Evolutionary conservation across 2,797 vertebrate genomes (phyloP).

Genomic region (Alectoris magna): DNA sequence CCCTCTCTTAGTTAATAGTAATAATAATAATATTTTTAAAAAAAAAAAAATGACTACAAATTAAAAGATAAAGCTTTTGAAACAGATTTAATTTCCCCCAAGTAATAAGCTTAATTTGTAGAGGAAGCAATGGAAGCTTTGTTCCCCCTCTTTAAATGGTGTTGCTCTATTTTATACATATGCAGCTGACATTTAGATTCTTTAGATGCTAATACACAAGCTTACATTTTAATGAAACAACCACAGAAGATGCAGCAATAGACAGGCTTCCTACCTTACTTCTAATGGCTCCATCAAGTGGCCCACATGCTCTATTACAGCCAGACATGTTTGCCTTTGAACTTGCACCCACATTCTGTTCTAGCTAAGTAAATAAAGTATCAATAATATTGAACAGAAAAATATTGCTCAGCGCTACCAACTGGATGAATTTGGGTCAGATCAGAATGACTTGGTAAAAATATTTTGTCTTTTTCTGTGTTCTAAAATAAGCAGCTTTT

Average conservation of each 20-base stretch:
- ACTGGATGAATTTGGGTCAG: neutral
- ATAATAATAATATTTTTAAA: too few species aligned
- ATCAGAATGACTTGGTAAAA: conserved; percentile 21
- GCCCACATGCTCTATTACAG: neutral
- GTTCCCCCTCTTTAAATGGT: neutral
- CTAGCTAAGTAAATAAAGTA: neutral
- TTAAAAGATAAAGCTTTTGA: neutral
- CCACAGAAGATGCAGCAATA: too few species aligned
- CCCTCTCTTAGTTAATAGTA: neutral
- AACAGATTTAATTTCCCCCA: neutral
- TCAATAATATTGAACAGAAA: neutral
- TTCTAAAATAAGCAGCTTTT: conserved; percentile 11
- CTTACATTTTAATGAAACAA: neutral
- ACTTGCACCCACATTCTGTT: neutral
- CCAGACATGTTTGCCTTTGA: neutral
- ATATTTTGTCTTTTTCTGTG: neutral
- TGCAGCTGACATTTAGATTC: neutral
- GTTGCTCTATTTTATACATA: neutral
- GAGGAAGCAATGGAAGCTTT: neutral
- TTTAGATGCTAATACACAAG: neutral
- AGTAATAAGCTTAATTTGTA: neutral
- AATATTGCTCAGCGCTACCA: neutral
- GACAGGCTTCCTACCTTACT: neutral
- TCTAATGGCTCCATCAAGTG: conserved; percentile 49
- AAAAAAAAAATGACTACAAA: neutral